A percentile compares a stretch with the other conserved stretches of the same genome.
Evolutionary conservation across 2,888 invertebrate species (phyloP).

Genomic region (Idaea straminata): DNA sequence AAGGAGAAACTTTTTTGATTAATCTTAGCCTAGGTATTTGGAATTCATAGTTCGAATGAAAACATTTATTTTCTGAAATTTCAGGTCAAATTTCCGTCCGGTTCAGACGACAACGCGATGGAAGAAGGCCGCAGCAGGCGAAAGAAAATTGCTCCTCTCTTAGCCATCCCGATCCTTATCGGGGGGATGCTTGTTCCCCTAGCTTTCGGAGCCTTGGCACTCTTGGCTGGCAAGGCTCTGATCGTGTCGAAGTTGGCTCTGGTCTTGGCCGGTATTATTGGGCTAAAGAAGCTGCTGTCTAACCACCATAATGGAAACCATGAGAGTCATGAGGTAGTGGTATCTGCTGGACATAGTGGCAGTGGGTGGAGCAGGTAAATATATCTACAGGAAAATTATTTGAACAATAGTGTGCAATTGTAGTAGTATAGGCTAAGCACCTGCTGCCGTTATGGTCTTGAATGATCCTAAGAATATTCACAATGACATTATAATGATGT

Average conservation of each 20-base stretch:
- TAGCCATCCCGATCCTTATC: constrained; percentile 89
- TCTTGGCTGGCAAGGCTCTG: constrained; percentile 91
- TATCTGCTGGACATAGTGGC: constrained; percentile 83
- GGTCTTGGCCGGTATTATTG: constrained; percentile 88
- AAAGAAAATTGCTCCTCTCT: constrained; percentile 86
- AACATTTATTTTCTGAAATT: constrained; percentile 26
- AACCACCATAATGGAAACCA: constrained; percentile 81
- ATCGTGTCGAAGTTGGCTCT: constrained; percentile 92
- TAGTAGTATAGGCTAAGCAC: neutral
- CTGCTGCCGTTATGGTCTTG: no score
- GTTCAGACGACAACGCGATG: constrained; percentile 82
- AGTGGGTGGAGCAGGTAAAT: constrained; percentile 86
- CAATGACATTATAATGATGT: no score
- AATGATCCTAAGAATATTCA: no score
- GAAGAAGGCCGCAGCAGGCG: constrained; percentile 85
- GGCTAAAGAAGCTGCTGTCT: constrained; percentile 89
- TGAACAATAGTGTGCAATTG: neutral
- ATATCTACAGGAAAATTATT: neutral
- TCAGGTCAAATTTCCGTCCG: constrained; percentile 87
- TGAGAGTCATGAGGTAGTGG: constrained; percentile 85
- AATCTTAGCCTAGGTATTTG: neutral
- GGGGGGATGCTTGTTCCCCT: constrained; percentile 90
- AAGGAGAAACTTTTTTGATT: neutral
- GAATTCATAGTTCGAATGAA: no score
- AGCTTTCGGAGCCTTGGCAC: constrained; percentile 89